Conservation (phyloP, 1,140 invertebrate species). For the Caerostris extrusa region DNA sequence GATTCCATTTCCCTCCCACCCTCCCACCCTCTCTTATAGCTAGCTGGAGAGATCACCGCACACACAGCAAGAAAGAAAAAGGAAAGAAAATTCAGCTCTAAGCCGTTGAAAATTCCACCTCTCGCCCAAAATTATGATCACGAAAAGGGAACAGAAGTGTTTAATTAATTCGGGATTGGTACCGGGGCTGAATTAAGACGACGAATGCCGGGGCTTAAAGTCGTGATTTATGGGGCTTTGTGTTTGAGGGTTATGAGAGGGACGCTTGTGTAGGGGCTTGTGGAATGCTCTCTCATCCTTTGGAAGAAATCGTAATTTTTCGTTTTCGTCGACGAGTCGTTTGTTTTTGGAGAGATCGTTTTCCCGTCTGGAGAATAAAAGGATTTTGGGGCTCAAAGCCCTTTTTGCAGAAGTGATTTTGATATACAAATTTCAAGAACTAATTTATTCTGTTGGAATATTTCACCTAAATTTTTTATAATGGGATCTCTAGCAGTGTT, state of each 20-base stretch:
- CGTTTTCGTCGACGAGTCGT: conserved; percentile 21
- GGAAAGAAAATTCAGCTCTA: neutral
- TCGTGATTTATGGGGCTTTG: conserved; percentile 55
- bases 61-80: neutral
- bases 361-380: neutral
- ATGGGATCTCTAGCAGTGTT: neutral
- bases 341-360: neutral
- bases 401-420: neutral
- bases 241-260: conserved; percentile 8
- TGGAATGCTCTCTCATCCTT: neutral
- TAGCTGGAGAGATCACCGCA: neutral
- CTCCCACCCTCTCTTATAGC: neutral
- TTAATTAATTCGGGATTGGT: conserved; percentile 56
- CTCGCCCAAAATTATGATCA: conserved; percentile 48
- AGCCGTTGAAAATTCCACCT: conserved; percentile 29
- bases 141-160: conserved; percentile 47
- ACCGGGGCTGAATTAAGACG: conserved; percentile 42
- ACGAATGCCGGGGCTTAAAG: conserved; percentile 43
- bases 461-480: neutral
- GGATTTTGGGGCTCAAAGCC: neutral
- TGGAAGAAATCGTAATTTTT: conserved; percentile 52
- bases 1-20: neutral
- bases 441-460: neutral
- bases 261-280: too few relatives aligned
- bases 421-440: neutral